Base-by-base conservation (phyloP, 2,113 vertebrate genomes). In the Bos javanicus region DNA sequence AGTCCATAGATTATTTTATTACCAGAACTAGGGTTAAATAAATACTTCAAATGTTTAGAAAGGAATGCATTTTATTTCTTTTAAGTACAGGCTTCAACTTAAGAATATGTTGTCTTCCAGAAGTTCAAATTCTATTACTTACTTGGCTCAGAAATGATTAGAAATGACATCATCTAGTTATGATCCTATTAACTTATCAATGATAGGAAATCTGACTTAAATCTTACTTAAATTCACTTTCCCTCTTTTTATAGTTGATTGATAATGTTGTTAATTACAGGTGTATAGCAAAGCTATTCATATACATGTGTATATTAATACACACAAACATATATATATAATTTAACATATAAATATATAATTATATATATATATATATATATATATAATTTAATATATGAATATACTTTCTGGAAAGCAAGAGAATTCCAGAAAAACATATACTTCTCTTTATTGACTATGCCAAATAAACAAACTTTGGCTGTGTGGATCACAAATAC, bases 41-140 rank as follows among this genome's bases (percentile, higher is more conserved):
- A 76, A 90, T 94, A 91, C 90, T 62, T 23, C 1, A 86, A 64
- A 87, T 62, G 56, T 76, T 84, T 95, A 85, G 56, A 87, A 33
- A 62, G 48, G 7, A 71, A 23, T 93, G 39, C 1, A 43, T 84
- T 97, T 91, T 95, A 88, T 93, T 97, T 48, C 48, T 97, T 57
- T 26, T 46, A 19, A 60, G 91, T 4, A 17, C 26, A 67, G 67
- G 15, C 6, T 86, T 93, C 82, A 39, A 43, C 21, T 83, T 96
- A 74, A 52, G 17, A 84, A 59, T 52, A 6, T 1, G 0, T 33
- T 46, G 6, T 60, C 74, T 64, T 88, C 28, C 71, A 60, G 39
- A 92, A 62, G 83, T 96, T 89, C 48, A 62, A 57, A 91, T 90
- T 36, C 4, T 71, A 36, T 36, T 39, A 71, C n/a, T 92, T n/a